Evolutionary conservation across 92 coral and sea anemone genomes (phyloP).

Genomic region (Hydrozoanthus gracilis): DNA sequence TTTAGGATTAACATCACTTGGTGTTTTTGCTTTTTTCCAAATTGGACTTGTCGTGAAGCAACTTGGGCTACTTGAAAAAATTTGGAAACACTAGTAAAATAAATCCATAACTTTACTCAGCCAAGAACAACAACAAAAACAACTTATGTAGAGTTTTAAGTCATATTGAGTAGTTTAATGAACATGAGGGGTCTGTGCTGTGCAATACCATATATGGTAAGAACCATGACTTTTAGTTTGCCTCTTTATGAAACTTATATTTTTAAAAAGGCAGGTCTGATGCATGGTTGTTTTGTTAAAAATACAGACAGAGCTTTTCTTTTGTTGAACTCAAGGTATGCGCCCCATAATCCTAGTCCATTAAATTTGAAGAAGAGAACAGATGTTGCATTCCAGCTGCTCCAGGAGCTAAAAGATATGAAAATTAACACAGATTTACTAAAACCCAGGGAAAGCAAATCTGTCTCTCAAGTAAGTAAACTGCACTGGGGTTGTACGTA

Average conservation of each 20-base stretch:
- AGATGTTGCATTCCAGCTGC: constrained; percentile 71
- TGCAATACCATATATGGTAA: too few species aligned
- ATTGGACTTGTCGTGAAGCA: too few species aligned
- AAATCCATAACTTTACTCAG: too few species aligned
- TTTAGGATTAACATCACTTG: too few species aligned
- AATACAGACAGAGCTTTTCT: background rate
- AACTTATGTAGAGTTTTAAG: too few species aligned
- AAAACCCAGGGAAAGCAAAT: constrained; percentile 89
- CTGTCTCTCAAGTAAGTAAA: constrained; percentile 74
- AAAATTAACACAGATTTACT: constrained; percentile 71
- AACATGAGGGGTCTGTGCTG: too few species aligned
- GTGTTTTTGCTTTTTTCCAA: too few species aligned
- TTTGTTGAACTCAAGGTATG: constrained; percentile 56
- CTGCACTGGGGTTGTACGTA: too few species aligned
- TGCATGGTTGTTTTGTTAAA: background rate
- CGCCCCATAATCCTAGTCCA: constrained; percentile 81
- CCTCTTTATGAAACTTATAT: background rate
- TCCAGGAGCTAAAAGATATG: constrained; percentile 64
- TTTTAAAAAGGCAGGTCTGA: background rate
- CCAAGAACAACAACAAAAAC: too few species aligned
- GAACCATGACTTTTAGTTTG: background rate
- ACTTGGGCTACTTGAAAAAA: too few species aligned
- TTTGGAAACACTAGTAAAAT: too few species aligned
- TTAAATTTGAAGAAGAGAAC: constrained; percentile 72
- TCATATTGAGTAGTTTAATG: too few species aligned